Evolutionary conservation across 2,888 invertebrate species (phyloP), one percentile per base, ranked within the genome.

Genomic region (Agonopterix heracliana): DNA sequence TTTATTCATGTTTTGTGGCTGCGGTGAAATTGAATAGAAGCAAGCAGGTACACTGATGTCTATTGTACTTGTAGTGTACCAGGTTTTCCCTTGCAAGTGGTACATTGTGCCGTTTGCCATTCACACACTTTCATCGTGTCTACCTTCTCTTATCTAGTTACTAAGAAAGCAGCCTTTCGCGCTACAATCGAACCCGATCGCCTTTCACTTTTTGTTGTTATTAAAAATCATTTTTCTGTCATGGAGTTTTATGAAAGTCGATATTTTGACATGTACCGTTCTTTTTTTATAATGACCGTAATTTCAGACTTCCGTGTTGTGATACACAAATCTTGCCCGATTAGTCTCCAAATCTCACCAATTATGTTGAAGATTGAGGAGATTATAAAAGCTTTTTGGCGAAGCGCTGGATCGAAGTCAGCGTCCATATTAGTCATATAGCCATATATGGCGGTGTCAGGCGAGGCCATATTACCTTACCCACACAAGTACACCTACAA

Each of bases 191-290:
- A 63, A 67, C 43, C 56, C 61, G 59, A 77, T 71, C 69, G 63
- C 81, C 86, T 86, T 86, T 87, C 86, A 85, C 87, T 87, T 82
- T 82, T 82, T 63, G 72, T 74, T 75, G 57, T 73, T 79, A 78
- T 78, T 76, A 78, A 81, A 78, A 78, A 75, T 76, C 74, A 78
- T 79, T 75, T 74, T 68, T 65, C 67, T 66, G 66, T 71, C 72
- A 71, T 75, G 68, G 67, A 50, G 51, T 58, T 57, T 64, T 74
- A 26, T 72, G 74, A 77, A 78, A 77, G 78, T 73, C 56, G 54
- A 63, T 26, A 26, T 62, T 45, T 52, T 52, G 54, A 50, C 52
- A 47, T 49, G 45, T 46, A 9, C 45, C 51, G 45, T 55, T 54
- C 34, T 34, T 55, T 54, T 47, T 53, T 17, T 43, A 17, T 52